Percentiles rank a stretch among this genome's conserved stretches.
Evolutionary conservation across 2,888 invertebrate species (phyloP).

Genomic region (Cerastis leucographa): DNA sequence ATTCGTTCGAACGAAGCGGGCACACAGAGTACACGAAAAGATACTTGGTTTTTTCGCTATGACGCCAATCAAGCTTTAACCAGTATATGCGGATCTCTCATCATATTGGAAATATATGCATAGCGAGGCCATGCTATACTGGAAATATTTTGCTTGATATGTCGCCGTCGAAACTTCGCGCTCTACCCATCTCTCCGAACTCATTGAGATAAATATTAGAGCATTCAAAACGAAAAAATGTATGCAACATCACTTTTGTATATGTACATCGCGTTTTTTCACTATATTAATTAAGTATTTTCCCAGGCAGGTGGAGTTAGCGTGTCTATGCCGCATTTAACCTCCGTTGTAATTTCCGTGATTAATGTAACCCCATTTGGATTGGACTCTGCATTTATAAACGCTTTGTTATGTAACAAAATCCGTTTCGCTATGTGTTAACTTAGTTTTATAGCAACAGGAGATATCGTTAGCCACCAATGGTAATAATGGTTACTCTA

Average conservation of each 20-base stretch:
- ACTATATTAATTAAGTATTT: constrained; percentile 69
- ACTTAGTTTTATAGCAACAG: constrained; percentile 26
- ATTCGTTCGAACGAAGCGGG: background rate
- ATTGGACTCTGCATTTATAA: constrained; percentile 74
- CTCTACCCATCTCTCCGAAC: background rate
- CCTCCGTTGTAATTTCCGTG: constrained; percentile 82
- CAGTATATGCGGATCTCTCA: too few relatives aligned
- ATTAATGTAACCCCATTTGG: constrained; percentile 77
- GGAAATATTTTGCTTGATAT: too few relatives aligned
- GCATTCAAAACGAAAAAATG: constrained; percentile 11
- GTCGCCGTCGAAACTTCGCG: background rate
- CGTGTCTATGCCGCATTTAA: constrained; percentile 82
- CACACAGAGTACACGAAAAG: background rate
- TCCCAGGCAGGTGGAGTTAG: constrained; percentile 73
- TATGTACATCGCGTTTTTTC: constrained; percentile 56
- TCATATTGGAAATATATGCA: too few relatives aligned
- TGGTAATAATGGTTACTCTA: background rate
- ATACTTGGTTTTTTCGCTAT: background rate
- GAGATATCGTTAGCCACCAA: constrained; percentile 2
- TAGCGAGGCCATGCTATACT: too few relatives aligned
- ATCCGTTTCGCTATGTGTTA: constrained; percentile 47
- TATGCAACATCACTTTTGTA: constrained; percentile 44
- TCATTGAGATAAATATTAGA: constrained; percentile 1
- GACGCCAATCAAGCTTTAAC: too few relatives aligned
- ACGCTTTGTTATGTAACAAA: constrained; percentile 61